Conservation (phyloP, 2,113 vertebrate genomes). For the Prochilodus magdalenae region DNA sequence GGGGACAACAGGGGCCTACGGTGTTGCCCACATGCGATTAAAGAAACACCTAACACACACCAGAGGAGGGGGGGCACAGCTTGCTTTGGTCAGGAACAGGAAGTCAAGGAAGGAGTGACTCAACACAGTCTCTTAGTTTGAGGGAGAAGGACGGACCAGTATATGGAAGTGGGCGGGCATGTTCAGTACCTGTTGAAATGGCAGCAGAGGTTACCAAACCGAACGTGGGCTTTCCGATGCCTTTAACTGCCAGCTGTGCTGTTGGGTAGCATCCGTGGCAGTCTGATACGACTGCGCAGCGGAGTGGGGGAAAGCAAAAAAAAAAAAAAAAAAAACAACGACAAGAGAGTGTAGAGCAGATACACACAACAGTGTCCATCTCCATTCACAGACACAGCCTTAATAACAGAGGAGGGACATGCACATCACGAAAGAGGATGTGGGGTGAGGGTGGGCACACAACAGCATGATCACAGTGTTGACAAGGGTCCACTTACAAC, state of each 20-base stretch:
- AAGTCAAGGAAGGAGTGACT: constrained; percentile 63
- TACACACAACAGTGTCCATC: constrained; percentile 67
- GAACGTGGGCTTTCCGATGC: constrained; percentile 92
- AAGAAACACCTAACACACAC: constrained; percentile 24
- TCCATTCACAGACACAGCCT: constrained; percentile 51
- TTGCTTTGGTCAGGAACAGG: constrained; percentile 45
- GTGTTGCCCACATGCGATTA: constrained; percentile 6
- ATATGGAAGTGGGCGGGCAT: constrained; percentile 72
- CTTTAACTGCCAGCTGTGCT: constrained; percentile 94
- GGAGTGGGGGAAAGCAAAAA: constrained; percentile 73
- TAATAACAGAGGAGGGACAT: background rate
- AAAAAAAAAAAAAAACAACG: constrained; percentile 72
- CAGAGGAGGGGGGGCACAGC: background rate
- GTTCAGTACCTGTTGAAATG: constrained; percentile 88
- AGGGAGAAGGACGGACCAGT: constrained; percentile 52
- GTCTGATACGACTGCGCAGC: constrained; percentile 93
- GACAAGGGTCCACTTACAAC: constrained; percentile 4
- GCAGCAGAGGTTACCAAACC: constrained; percentile 88
- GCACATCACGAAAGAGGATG: constrained; percentile 1
- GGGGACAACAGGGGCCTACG: background rate
- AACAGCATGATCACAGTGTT: background rate
- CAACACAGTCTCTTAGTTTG: constrained; percentile 24
- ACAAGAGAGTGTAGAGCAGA: constrained; percentile 75
- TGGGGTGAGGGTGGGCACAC: background rate
- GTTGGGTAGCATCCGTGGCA: constrained; percentile 92